These are phyloP conservation scores for Papilio dardanus DNA, from an alignment of 1,140 invertebrate species.

Conservation along the genomic window DNA sequence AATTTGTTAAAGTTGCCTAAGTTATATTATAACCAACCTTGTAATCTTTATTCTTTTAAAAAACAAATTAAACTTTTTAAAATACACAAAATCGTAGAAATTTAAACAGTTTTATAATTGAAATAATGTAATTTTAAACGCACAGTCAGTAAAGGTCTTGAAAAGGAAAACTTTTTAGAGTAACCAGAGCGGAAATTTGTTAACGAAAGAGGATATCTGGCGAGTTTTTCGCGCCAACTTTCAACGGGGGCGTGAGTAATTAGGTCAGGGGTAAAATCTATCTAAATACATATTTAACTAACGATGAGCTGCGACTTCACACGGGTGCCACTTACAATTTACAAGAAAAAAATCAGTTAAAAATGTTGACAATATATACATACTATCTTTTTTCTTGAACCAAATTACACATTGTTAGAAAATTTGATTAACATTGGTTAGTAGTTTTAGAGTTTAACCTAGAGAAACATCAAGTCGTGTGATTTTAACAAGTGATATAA, in stretches of 20 bases:
- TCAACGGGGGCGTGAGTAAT: neutral
- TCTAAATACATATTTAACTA: neutral
- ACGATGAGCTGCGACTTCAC: neutral
- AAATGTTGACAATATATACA: too few relatives aligned
- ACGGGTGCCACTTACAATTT: neutral
- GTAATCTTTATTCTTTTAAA: too few relatives aligned
- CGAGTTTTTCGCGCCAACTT: neutral
- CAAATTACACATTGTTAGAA: too few relatives aligned
- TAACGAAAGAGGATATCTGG: constrained; percentile 12
- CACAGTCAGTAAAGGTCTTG: neutral
- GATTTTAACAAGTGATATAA: too few relatives aligned
- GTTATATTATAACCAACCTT: too few relatives aligned
- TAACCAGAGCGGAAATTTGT: constrained; percentile 15
- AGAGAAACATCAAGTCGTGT: too few relatives aligned
- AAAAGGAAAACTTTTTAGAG: constrained; percentile 18
- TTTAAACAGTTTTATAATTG: neutral
- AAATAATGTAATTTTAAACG: constrained; percentile 3
- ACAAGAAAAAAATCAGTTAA: neutral
- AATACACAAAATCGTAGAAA: neutral
- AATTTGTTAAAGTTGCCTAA: too few relatives aligned
- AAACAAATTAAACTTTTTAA: too few relatives aligned
- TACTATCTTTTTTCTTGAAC: too few relatives aligned
- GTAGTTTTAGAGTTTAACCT: too few relatives aligned
- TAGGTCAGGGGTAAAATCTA: neutral
- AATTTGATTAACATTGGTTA: too few relatives aligned